A percentile compares a stretch with the other conserved stretches of the same genome.
These are phyloP conservation scores for Therioaphis trifolii DNA, from an alignment of 2,888 invertebrate species.

Conservation along the genomic window DNA sequence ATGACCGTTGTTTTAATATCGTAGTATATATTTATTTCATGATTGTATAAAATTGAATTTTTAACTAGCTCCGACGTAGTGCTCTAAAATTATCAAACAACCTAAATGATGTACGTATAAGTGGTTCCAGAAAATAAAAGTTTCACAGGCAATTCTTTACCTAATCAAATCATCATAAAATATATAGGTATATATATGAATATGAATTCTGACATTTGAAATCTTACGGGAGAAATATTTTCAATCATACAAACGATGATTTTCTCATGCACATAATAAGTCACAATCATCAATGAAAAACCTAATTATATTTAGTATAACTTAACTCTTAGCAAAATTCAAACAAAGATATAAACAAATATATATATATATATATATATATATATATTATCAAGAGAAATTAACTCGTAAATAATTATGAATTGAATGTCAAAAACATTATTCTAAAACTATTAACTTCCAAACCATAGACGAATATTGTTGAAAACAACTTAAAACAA, in stretches of 20 bases:
- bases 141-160: too few species aligned
- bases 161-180: too few species aligned
- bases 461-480: background rate
- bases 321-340: background rate
- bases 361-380: background rate
- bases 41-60: too few species aligned
- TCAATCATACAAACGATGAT: background rate
- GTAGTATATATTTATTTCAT: too few species aligned
- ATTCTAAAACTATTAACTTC: background rate
- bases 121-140: too few species aligned
- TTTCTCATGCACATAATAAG: background rate
- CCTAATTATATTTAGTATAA: background rate
- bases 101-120: too few species aligned
- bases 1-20: too few species aligned
- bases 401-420: background rate
- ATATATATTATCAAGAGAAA: background rate
- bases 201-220: too few species aligned
- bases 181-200: too few species aligned
- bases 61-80: too few species aligned
- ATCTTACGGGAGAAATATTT: too few species aligned
- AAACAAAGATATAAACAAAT: constrained; percentile 4
- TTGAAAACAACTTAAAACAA: background rate
- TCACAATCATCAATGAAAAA: background rate
- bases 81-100: too few species aligned
- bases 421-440: background rate